Evolutionary conservation across 2,888 invertebrate species (phyloP), one percentile per base, ranked within the genome.

Genomic region (Capitulum mitella): DNA sequence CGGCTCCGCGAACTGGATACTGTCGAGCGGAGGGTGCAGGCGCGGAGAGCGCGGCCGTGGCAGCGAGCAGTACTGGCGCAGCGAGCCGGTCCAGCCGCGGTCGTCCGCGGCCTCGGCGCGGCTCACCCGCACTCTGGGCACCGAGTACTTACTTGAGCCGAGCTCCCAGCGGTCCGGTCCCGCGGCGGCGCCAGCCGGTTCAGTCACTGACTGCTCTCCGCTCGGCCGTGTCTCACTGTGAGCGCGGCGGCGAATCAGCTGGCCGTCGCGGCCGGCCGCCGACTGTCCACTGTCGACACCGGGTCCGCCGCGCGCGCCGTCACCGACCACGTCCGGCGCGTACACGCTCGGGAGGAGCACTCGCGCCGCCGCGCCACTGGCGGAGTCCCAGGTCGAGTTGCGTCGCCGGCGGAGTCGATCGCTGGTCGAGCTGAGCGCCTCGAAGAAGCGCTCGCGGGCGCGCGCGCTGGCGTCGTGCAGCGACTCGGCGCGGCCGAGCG

Each of bases 21-120:
- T n/a, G 22, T 40, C 61, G 34, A 79, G 78, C 26, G 81, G 80
- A 34, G 79, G 79, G 48, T 80, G 80, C n/a, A 79, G 48, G 8
- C 80, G 79, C 26, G 81, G 58, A 22, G 80, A 80, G 26, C 81
- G 77, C n/a, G 79, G 80, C 48, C 79, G 80, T 74, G 80, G 80
- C 58, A 81, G 80, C 46, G 79, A 78, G 51, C 80, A 75, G 32
- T 78, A 78, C 34, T 80, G 77, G 37, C 77, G 78, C 40, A 80
- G 75, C 61, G 81, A 81, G 16, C 79, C 43, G 8, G 80, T 79
- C 29, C 80, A 77, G 77, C 77, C 79, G 5, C 80, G 61, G 22
- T 54, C 78, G 77, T 78, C 79, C n/a, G 77, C 76, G 19, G 80
- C 51, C 58, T 82, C 81, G 3, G 79, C 76, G 32, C 81, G 81